Percentiles rank a stretch among this genome's conserved stretches.
Conservation (phyloP, 2,113 vertebrate species). For the Leptobrachium ailaonicum region DNA sequence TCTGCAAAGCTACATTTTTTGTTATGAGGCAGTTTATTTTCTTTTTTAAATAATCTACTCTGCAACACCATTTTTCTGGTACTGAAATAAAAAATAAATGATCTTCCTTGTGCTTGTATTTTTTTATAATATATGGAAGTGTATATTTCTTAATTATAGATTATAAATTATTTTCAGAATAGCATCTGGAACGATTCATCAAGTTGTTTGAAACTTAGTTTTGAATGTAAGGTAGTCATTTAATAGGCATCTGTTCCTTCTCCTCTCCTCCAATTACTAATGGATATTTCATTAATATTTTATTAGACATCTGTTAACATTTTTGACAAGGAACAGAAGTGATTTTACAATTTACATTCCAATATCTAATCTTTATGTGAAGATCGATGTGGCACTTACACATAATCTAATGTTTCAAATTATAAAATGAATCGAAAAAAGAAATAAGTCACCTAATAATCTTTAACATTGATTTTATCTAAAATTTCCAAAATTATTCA, state of each 20-base stretch:
- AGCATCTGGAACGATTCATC: slow-evolving; percentile 13
- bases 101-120: not conserved
- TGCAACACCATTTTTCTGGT: not conserved
- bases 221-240: slow-evolving; percentile 29
- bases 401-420: too few relatives aligned
- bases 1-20: too few relatives aligned
- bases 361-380: slow-evolving; percentile 16
- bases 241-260: slow-evolving; percentile 43
- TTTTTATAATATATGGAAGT: not conserved
- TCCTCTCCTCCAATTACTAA: slow-evolving; percentile 50
- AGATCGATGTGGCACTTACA: slow-evolving; percentile 7
- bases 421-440: too few relatives aligned
- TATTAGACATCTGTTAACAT: slow-evolving; percentile 44
- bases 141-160: not conserved
- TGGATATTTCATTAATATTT: slow-evolving; percentile 51
- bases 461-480: too few relatives aligned
- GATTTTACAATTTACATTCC: slow-evolving; percentile 10
- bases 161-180: slow-evolving; percentile 2
- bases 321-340: slow-evolving; percentile 30
- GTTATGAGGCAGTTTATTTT: not conserved
- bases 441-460: too few relatives aligned
- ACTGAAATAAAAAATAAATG: not conserved
- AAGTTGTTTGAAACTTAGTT: not conserved
- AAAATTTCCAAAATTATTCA: too few relatives aligned
- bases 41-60: not conserved